phyloP scores from a whole-genome alignment of 2,888 invertebrate species.

The Heliconius hortense region DNA sequence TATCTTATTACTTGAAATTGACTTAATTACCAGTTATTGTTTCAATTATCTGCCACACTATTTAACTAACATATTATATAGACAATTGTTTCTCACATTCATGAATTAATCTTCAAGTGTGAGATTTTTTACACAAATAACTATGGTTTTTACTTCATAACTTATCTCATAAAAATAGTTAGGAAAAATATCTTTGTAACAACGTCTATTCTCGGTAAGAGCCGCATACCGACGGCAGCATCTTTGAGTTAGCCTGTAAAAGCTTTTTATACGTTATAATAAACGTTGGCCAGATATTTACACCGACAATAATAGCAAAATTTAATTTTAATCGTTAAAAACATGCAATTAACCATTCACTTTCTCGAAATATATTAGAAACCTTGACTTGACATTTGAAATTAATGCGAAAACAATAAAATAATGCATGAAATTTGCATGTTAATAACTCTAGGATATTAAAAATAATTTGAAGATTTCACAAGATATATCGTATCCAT shows the following conservation, averaged over 20 bases:
- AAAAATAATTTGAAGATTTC: constrained; percentile 32
- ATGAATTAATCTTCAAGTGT: constrained; percentile 18
- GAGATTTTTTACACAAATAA: constrained; percentile 14
- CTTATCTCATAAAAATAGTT: constrained; percentile 20
- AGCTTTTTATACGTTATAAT: constrained; percentile 12
- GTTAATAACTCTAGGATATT: background rate
- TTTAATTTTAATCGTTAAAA: constrained; percentile 11
- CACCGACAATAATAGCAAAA: constrained; percentile 19
- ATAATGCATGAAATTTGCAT: constrained; percentile 26
- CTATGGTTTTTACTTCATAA: constrained; percentile 17
- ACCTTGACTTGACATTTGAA: constrained; percentile 31
- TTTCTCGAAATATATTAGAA: constrained; percentile 32
- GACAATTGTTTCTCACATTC: constrained; percentile 12
- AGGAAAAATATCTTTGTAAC: constrained; percentile 19
- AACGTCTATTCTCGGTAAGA: constrained; percentile 23
- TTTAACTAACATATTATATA: constrained; percentile 23
- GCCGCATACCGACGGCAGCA: constrained; percentile 9
- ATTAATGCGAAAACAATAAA: constrained; percentile 21
- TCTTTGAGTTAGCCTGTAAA: constrained; percentile 17
- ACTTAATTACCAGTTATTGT: background rate
- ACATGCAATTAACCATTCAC: constrained; percentile 15
- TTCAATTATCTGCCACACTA: background rate
- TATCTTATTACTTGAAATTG: background rate
- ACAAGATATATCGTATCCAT: constrained; percentile 24
- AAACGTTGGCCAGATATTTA: background rate